Conservation (phyloP, 1,140 invertebrate genomes). For the Meloidogyne floridensis region DNA sequence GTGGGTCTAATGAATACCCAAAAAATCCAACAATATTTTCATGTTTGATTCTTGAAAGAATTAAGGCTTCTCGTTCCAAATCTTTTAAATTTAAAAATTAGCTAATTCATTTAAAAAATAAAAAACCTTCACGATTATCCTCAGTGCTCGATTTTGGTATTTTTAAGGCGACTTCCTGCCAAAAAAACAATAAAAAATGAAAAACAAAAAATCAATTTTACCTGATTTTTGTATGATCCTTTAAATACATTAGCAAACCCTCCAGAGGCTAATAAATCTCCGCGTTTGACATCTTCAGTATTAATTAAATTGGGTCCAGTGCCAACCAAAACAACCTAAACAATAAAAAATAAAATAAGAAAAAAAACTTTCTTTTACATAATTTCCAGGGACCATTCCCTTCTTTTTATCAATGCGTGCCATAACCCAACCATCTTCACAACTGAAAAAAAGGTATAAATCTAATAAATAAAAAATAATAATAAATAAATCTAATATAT, state of each 20-base stretch:
- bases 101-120: neutral
- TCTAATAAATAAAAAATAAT: too few species aligned
- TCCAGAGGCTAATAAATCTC: slow-evolving; percentile 12
- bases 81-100: slow-evolving; percentile 21
- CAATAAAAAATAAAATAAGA: neutral
- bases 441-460: slow-evolving; percentile 17
- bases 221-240: slow-evolving; percentile 31
- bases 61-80: slow-evolving; percentile 36
- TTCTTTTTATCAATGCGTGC: slow-evolving; percentile 24
- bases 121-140: slow-evolving; percentile 2
- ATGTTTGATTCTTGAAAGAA: slow-evolving; percentile 33
- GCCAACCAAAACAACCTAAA: slow-evolving; percentile 25
- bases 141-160: neutral
- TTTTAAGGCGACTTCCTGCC: slow-evolving; percentile 31
- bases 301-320: slow-evolving; percentile 25
- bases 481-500: too few species aligned
- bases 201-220: neutral
- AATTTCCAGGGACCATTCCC: slow-evolving; percentile 36
- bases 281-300: neutral
- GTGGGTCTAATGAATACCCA: slow-evolving; percentile 32
- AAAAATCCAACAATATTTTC: slow-evolving; percentile 38
- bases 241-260: slow-evolving; percentile 32
- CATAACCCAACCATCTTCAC: slow-evolving; percentile 37
- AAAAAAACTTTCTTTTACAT: slow-evolving; percentile 7
- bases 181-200: neutral